A percentile compares a stretch with the other conserved stretches of the same genome.
phyloP scores from a whole-genome alignment of 2,797 vertebrate genomes.

The Diplodus puntazzo region DNA sequence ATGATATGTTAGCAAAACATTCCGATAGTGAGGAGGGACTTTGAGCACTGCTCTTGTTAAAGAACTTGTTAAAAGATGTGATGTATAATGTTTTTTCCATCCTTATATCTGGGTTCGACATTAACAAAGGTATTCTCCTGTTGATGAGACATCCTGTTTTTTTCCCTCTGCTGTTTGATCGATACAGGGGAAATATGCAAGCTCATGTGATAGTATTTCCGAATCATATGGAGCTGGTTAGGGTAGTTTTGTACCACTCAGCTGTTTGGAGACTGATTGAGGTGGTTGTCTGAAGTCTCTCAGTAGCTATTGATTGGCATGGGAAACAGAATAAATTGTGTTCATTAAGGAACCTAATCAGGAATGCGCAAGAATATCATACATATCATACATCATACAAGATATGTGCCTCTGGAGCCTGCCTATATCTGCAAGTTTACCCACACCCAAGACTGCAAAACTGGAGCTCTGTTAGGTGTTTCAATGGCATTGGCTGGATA shows the following conservation, averaged over 20 bases:
- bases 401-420: not conserved
- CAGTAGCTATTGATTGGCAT: slow-evolving; percentile 23
- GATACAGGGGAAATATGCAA: slow-evolving; percentile 63
- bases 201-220: slow-evolving; percentile 63
- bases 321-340: slow-evolving; percentile 14
- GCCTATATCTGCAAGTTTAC: too few relatives aligned
- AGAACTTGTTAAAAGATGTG: slow-evolving; percentile 7
- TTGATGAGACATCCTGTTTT: slow-evolving; percentile 62
- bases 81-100: slow-evolving; percentile 36
- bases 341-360: slow-evolving; percentile 21
- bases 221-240: slow-evolving; percentile 33
- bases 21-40: slow-evolving; percentile 11
- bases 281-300: slow-evolving; percentile 49
- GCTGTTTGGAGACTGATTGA: slow-evolving; percentile 54
- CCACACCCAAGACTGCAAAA: too few relatives aligned
- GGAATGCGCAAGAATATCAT: not conserved
- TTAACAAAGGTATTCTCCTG: slow-evolving; percentile 60
- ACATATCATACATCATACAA: not conserved
- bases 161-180: slow-evolving; percentile 45
- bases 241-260: slow-evolving; percentile 45
- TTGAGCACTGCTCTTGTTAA: slow-evolving; percentile 1
- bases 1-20: slow-evolving; percentile 22
- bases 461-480: too few relatives aligned
- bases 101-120: slow-evolving; percentile 45
- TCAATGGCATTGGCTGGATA: too few relatives aligned